Conservation (phyloP, 2,113 vertebrate species). For the Mionectes macconnelli region DNA sequence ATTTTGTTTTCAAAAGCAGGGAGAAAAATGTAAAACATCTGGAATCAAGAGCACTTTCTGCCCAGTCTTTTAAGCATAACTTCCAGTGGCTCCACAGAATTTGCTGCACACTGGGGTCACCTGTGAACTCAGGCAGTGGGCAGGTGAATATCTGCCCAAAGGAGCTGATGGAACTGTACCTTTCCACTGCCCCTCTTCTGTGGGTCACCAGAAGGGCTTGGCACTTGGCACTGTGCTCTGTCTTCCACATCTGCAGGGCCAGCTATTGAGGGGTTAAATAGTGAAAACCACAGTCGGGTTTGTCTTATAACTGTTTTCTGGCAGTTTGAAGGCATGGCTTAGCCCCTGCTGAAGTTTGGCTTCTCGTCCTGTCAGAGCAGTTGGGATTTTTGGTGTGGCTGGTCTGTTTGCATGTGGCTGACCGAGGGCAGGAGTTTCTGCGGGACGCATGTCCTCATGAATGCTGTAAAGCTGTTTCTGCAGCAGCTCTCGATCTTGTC, state of each 20-base stretch:
- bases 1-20: slow-evolving; percentile 41
- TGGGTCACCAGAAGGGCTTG: not conserved
- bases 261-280: not conserved
- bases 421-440: not conserved
- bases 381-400: not conserved
- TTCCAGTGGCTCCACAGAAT: not conserved
- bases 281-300: not conserved
- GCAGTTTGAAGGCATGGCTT: not conserved
- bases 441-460: accelerated
- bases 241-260: not conserved
- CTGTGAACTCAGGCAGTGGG: not conserved
- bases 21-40: slow-evolving; percentile 52
- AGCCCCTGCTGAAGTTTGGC: not conserved
- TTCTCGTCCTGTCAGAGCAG: not conserved
- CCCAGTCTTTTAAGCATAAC: not conserved
- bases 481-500: not conserved
- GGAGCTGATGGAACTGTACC: not conserved
- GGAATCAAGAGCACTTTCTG: slow-evolving; percentile 1
- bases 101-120: not conserved
- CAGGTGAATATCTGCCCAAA: not conserved
- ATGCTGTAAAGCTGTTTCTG: not conserved
- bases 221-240: not conserved
- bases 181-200: not conserved
- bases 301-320: not conserved
- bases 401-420: not conserved